Percentiles rank a stretch among this genome's conserved stretches.
Conservation (phyloP, 92 coral and sea anemone species). For the Phenganax stokvisi region DNA sequence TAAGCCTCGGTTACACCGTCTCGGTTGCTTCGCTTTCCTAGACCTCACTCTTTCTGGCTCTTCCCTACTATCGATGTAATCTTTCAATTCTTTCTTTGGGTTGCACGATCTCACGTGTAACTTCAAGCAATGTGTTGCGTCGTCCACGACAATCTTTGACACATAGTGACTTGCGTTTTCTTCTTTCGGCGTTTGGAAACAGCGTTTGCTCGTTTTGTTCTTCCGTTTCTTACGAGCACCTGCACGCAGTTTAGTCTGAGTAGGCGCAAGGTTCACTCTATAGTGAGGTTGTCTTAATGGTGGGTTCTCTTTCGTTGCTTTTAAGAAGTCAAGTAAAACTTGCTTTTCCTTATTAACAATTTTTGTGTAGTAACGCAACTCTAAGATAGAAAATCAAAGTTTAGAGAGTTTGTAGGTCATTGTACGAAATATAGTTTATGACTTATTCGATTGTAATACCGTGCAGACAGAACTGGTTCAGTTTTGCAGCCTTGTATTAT, state of each 20-base stretch:
- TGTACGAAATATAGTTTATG: background rate
- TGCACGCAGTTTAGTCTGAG: background rate
- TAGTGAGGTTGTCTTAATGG: slow-evolving; percentile 2
- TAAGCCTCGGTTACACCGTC: background rate
- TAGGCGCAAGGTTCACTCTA: background rate
- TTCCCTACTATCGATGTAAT: background rate
- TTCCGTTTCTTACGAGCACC: slow-evolving; percentile 21
- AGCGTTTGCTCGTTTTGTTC: slow-evolving; percentile 6
- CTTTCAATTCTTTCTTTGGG: slow-evolving; percentile 21
- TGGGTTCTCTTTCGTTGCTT: slow-evolving; percentile 7
- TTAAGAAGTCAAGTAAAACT: slow-evolving; percentile 21
- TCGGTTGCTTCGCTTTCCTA: slow-evolving; percentile 36
- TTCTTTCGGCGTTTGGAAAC: background rate
- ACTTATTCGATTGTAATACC: background rate
- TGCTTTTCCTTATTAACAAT: slow-evolving; percentile 25
- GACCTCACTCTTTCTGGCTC: slow-evolving; percentile 16
- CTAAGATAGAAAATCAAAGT: slow-evolving; percentile 9
- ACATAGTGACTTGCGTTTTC: slow-evolving; percentile 28
- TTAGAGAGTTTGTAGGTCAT: background rate
- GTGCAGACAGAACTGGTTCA: too few species aligned
- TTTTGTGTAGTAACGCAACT: slow-evolving; percentile 30
- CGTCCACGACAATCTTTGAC: slow-evolving; percentile 39
- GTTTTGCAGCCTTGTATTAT: too few species aligned
- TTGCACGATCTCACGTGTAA: slow-evolving; percentile 24
- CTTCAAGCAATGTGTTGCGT: slow-evolving; percentile 28